Evolutionary conservation across 1,140 invertebrate species (phyloP), one percentile per base, ranked within the genome.

Genomic region (Megalonaias nervosa): DNA sequence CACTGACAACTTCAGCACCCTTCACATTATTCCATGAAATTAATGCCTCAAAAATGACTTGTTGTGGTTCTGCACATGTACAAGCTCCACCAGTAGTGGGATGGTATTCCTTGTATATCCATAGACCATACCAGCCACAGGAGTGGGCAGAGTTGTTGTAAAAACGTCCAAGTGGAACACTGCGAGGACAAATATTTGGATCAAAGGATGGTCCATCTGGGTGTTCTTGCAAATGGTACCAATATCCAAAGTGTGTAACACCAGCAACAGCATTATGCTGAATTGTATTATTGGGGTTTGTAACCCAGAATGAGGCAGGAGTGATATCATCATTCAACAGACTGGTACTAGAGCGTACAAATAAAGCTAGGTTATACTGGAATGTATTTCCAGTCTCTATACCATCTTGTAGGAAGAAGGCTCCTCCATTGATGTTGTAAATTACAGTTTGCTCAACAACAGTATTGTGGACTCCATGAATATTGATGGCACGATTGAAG

Each of bases 251-350:
- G 77, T 91, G 90, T 15, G 85, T 84, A 4, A 89, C 89, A 13
- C 90, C 89, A 31, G 87, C 89, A 21, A 83, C 89, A 61, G 26
- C 26, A 26, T 26, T 26, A 2, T 26, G 26, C 26, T 26, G 26
- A 26, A 26, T 26, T 26, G 26, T 26, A 26, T 26, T 26, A 26
- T 26, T 26, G 26, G 26, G 26, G 26, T 26, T 26, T 26, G 26
- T 26, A 26, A 26, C 26, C 26, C 26, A 26, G 26, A 26, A 26
- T 26, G 26, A 26, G 2, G 26, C 26, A 26, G 90, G 90, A 14
- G 88, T 90, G 23, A 90, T 80, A 79, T 91, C 90, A 81, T 91
- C 90, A 75, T 91, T 91, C 13, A 89, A 77, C 14, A 91, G 81
- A 80, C 85, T 87, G 13, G 89, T 84, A 77, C 89, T 90, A 13